Conservation (phyloP, 1,140 invertebrate species). For the Hesperophylax magnus region DNA sequence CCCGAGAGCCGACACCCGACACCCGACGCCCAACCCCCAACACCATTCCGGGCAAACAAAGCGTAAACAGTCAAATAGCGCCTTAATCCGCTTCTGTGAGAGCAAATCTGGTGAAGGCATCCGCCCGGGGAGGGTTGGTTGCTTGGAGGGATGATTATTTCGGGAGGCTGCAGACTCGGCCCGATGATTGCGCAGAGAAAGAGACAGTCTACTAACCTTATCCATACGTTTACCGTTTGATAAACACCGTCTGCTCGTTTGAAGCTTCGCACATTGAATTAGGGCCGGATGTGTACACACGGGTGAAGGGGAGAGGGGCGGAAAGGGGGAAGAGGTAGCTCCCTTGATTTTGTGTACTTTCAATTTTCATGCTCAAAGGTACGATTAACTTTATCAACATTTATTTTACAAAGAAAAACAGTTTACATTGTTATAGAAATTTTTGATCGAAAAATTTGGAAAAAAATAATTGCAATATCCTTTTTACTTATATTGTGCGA, state of each 20-base stretch:
- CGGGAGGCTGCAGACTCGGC: neutral
- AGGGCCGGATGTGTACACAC: conserved; percentile 34
- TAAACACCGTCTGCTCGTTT: conserved; percentile 36
- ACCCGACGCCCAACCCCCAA: too few relatives aligned
- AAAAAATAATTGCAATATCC: too few relatives aligned
- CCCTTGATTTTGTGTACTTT: conserved; percentile 37
- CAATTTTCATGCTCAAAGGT: conserved; percentile 38
- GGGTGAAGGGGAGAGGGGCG: neutral
- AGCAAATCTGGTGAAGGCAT: conserved; percentile 16
- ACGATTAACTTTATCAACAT: conserved; percentile 38
- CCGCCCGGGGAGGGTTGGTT: neutral
- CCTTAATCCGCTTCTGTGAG: conserved; percentile 8
- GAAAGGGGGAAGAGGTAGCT: neutral
- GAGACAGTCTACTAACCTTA: conserved; percentile 33
- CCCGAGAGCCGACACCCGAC: too few relatives aligned
- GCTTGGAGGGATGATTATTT: conserved; percentile 10
- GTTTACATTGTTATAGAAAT: conserved; percentile 8
- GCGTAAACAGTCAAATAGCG: conserved; percentile 14
- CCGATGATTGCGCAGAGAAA: conserved; percentile 35
- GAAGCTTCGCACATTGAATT: conserved; percentile 28
- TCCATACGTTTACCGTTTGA: conserved; percentile 40
- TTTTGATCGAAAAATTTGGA: too few relatives aligned
- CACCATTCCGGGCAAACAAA: neutral
- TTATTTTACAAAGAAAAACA: conserved; percentile 37
- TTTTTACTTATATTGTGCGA: too few relatives aligned